Base-by-base conservation (phyloP, 2,797 vertebrate species). In the Premnoplex brunnescens region DNA sequence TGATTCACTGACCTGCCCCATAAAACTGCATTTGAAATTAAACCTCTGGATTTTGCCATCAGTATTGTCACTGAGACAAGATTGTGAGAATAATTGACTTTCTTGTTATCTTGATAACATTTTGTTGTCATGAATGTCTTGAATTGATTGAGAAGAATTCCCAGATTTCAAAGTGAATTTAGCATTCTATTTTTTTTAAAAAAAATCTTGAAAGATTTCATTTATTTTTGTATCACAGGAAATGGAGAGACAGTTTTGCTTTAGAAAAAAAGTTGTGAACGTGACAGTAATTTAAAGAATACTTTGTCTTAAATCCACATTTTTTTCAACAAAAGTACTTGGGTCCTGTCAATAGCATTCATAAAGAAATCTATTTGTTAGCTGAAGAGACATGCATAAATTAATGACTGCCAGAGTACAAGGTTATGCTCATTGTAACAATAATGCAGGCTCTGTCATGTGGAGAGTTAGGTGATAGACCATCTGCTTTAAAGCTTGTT, bases 151-250 rank as follows among this genome's bases (percentile, higher is more conserved):
- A 71, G 83, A 77, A 71, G 20, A 76, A 90, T 27, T 32, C 73
- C n/a, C 30, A 74, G 37, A 39, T 85, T 95, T 94, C 22, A 64
- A 83, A 58, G 4, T 68, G 46, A 74, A 80, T 91, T 83, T 85
- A 66, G 6, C 24, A 34, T 87, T 92, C 37, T 80, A 24, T 49
- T 85, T 69, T 9, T 10, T 10, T 46, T 44, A 44, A 26, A 19
- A 56, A 82, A 84, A 73, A 82, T 83, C 46, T 18, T 14, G 58
- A 73, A 94, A 73, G n/a, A 0, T 23, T 78, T 88, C 6, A 41
- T 55, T 86, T 92, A 43, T 32, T 87, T 79, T 88, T 88, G 8
- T 0, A 8, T 48, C 17, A 5, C 11, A 78, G 36, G 66, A 88
- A 91, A 73, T 3, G 5, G 21, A 83, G 60, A 90, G 36, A 41